Evolutionary conservation across 2,888 invertebrate species (phyloP).

Genomic region (Xestia c-nigrum): DNA sequence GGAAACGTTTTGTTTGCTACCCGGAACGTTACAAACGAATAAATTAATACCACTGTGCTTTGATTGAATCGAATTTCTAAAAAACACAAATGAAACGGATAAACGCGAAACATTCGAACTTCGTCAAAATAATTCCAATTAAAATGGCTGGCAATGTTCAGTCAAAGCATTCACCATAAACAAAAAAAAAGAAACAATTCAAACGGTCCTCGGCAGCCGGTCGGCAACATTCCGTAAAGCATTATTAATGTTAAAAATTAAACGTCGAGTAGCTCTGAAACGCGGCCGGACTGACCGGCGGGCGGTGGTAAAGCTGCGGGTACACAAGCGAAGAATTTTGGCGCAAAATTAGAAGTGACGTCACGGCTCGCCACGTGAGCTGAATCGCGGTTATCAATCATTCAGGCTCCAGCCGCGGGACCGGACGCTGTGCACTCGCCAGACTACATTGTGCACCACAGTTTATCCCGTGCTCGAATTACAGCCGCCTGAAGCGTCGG

Average conservation of each 20-base stretch:
- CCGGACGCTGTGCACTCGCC: conserved; percentile 35
- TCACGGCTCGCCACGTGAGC: conserved; percentile 50
- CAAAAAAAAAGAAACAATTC: conserved; percentile 37
- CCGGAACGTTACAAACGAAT: conserved; percentile 11
- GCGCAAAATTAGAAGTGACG: conserved; percentile 59
- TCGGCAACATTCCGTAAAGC: conserved; percentile 40
- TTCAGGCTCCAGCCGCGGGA: conserved; percentile 45
- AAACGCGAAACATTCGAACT: conserved; percentile 34
- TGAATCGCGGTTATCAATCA: conserved; percentile 64
- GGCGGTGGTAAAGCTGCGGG: conserved; percentile 17
- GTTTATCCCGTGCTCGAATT: conserved; percentile 38
- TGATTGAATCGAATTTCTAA: not conserved
- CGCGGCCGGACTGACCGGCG: conserved; percentile 1
- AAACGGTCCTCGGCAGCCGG: conserved; percentile 16
- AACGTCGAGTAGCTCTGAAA: conserved; percentile 26
- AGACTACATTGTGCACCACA: conserved; percentile 19
- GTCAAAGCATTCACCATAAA: conserved; percentile 31
- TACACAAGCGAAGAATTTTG: conserved; percentile 27
- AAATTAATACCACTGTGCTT: not conserved
- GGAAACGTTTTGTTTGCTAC: conserved; percentile 17
- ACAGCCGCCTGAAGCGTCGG: conserved; percentile 7
- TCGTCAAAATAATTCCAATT: conserved; percentile 45
- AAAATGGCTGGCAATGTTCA: conserved; percentile 28
- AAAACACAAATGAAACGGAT: conserved; percentile 6
- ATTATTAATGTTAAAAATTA: conserved; percentile 51